Percentiles rank a stretch among this genome's conserved stretches.
phyloP scores from a whole-genome alignment of 2,113 vertebrate genomes.

The Sturnira hondurensis region DNA sequence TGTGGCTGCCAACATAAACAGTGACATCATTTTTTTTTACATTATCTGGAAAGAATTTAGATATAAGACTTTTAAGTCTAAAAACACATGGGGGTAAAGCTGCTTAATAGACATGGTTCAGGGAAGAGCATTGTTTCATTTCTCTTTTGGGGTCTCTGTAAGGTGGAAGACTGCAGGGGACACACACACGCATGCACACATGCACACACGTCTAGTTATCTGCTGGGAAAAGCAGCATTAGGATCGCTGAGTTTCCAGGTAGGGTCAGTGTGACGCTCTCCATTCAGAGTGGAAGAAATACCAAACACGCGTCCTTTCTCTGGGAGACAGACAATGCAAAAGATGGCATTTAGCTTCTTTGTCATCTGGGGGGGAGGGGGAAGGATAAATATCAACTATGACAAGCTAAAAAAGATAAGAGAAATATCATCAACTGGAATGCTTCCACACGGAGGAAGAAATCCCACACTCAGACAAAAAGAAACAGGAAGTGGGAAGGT shows the following conservation, averaged over 20 bases:
- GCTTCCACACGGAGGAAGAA: background rate
- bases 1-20: conserved; percentile 83
- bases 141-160: conserved; percentile 62
- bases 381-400: conserved; percentile 55
- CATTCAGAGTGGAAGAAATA: conserved; percentile 47
- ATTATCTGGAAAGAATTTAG: conserved; percentile 88
- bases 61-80: conserved; percentile 80
- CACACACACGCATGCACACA: background rate
- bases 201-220: background rate
- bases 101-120: conserved; percentile 74
- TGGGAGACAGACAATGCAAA: conserved; percentile 58
- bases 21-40: conserved; percentile 84
- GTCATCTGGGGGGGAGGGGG: background rate
- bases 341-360: conserved; percentile 68
- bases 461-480: background rate
- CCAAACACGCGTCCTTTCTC: conserved; percentile 69
- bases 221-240: background rate
- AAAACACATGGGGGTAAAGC: conserved; percentile 78
- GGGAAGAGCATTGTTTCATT: conserved; percentile 72
- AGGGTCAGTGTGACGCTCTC: conserved; percentile 44
- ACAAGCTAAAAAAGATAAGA: conserved; percentile 66
- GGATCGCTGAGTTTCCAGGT: background rate
- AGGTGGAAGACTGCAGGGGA: conserved; percentile 42
- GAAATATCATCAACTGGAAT: conserved; percentile 33
- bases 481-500: background rate